phyloP scores from a whole-genome alignment of 2,888 invertebrate species.

The Stictocephala bisonia region DNA sequence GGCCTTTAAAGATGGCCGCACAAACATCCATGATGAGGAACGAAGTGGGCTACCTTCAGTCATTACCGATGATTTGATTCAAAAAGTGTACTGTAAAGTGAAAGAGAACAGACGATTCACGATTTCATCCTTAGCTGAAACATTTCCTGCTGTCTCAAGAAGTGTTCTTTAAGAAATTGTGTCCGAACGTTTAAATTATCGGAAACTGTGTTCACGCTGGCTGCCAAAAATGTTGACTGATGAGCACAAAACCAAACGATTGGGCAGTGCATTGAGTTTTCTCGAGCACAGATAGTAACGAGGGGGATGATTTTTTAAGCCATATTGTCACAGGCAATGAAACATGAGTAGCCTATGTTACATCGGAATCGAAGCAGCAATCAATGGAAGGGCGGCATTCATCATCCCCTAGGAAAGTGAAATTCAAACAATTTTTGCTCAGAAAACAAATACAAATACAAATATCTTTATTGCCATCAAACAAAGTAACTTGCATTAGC shows the following conservation, averaged over 20 bases:
- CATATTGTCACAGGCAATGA: conserved; percentile 48
- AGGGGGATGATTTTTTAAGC: conserved; percentile 54
- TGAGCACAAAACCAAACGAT: no score
- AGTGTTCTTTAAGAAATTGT: conserved; percentile 54
- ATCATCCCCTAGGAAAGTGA: background rate
- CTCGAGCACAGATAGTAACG: conserved; percentile 52
- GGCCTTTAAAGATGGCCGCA: conserved; percentile 45
- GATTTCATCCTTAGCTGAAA: no score
- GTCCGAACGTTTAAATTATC: no score
- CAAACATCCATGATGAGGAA: conserved; percentile 43
- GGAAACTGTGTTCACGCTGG: conserved; percentile 54
- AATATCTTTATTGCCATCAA: no score
- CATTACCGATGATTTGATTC: no score
- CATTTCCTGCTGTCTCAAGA: no score
- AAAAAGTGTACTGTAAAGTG: no score
- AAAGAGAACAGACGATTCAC: no score
- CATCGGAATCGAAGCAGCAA: conserved; percentile 49
- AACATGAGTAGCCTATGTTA: conserved; percentile 45
- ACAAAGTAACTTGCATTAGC: no score
- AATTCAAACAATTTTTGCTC: background rate
- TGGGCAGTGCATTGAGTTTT: conserved; percentile 52
- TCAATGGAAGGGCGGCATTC: conserved; percentile 36
- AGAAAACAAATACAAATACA: no score
- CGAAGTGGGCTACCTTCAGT: conserved; percentile 39
- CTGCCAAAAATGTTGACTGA: conserved; percentile 54